These are phyloP conservation scores for Peucedramus taeniatus DNA, from an alignment of 2,113 vertebrate species.

Conservation along the genomic window DNA sequence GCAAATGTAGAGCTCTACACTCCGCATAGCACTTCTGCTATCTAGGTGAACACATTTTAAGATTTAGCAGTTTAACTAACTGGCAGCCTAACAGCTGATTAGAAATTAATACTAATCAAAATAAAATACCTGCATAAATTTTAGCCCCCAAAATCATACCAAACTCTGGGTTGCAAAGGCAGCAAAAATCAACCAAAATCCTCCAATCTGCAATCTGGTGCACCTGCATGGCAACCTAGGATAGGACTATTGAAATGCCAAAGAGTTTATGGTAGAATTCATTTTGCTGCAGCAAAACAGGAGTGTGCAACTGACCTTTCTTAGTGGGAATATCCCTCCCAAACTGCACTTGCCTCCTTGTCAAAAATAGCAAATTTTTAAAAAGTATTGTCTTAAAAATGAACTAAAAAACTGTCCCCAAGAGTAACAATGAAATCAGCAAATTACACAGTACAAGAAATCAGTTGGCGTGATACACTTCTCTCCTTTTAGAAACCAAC, in stretches of 20 bases:
- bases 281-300: not conserved
- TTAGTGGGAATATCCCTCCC: not conserved
- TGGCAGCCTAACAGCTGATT: not conserved
- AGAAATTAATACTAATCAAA: not conserved
- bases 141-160: not conserved
- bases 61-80: not conserved
- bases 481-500: conserved; percentile 23
- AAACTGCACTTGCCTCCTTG: not conserved
- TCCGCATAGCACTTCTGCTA: not conserved
- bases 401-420: not conserved
- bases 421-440: not conserved
- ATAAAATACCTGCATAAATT: not conserved
- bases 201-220: not conserved
- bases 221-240: not conserved
- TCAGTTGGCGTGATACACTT: not conserved
- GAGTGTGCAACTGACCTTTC: not conserved
- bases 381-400: not conserved
- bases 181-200: not conserved
- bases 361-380: not conserved
- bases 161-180: not conserved
- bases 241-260: not conserved
- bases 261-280: not conserved
- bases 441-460: not conserved
- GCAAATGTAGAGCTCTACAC: not conserved
- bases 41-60: not conserved